Conservation (phyloP, 1,140 invertebrate genomes). For the Microvelia longipes region DNA sequence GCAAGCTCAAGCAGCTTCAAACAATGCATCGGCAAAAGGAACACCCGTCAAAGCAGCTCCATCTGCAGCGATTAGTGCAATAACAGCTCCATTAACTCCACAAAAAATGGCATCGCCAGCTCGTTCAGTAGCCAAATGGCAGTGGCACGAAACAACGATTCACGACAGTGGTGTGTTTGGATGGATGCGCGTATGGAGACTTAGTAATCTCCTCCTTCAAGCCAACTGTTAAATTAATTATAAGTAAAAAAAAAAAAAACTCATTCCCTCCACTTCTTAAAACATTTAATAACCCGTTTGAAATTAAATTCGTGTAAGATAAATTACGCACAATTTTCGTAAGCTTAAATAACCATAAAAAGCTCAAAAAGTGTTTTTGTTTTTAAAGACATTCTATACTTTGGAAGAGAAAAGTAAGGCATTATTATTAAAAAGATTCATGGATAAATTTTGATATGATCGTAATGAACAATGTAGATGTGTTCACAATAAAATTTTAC, state of each 20-base stretch:
- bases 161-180: slow-evolving; percentile 16
- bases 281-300: no score
- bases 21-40: neutral
- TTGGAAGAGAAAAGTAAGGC: no score
- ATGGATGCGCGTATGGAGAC: slow-evolving; percentile 23
- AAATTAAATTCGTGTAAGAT: no score
- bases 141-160: slow-evolving; percentile 19
- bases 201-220: slow-evolving; percentile 20
- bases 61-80: neutral
- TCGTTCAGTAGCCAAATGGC: slow-evolving; percentile 16
- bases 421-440: no score
- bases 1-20: neutral
- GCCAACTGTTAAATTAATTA: slow-evolving; percentile 18
- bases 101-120: slow-evolving; percentile 3
- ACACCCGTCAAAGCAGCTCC: neutral
- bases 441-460: no score
- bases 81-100: neutral
- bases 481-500: no score
- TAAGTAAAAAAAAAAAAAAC: neutral
- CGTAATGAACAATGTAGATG: no score
- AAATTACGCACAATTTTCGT: no score
- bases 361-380: no score
- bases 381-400: no score
- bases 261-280: neutral
- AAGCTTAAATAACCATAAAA: no score